Evolutionary conservation across 2,797 vertebrate genomes (phyloP).

Genomic region (Oreonectes daqikongensis): DNA sequence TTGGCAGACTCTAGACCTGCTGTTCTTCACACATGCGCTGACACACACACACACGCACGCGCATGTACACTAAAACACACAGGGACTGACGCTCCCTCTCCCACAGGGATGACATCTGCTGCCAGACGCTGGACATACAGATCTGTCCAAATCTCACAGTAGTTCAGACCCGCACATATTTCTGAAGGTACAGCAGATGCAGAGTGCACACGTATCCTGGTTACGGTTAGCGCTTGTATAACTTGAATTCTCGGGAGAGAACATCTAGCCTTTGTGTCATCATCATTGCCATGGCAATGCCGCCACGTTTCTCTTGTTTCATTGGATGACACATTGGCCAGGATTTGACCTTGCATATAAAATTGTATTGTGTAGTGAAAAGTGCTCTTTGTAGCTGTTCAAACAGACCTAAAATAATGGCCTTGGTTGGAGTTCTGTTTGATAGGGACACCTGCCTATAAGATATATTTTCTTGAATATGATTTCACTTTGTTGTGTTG

Average conservation of each 20-base stretch:
- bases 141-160: conserved; percentile 32
- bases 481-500: conserved; percentile 11
- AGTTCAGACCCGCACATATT: conserved; percentile 27
- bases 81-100: conserved; percentile 68
- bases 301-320: conserved; percentile 22
- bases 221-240: conserved; percentile 4
- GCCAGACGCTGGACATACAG: conserved; percentile 61
- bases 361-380: conserved; percentile 7
- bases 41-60: conserved; percentile 64
- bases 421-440: background rate
- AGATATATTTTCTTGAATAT: conserved; percentile 21
- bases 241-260: conserved; percentile 13
- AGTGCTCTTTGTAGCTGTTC: background rate
- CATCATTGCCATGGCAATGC: conserved; percentile 34
- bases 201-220: conserved; percentile 12
- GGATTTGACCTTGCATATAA: conserved; percentile 32
- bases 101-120: conserved; percentile 82
- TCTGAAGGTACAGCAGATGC: conserved; percentile 13
- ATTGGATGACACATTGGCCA: conserved; percentile 10
- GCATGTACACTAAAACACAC: conserved; percentile 58
- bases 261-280: conserved; percentile 26
- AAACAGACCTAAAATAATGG: background rate
- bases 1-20: conserved; percentile 40
- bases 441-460: background rate
- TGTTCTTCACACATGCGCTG: conserved; percentile 42